Evolutionary conservation across 2,797 vertebrate species (phyloP).

Genomic region (Ctenopoma kingsleyae): DNA sequence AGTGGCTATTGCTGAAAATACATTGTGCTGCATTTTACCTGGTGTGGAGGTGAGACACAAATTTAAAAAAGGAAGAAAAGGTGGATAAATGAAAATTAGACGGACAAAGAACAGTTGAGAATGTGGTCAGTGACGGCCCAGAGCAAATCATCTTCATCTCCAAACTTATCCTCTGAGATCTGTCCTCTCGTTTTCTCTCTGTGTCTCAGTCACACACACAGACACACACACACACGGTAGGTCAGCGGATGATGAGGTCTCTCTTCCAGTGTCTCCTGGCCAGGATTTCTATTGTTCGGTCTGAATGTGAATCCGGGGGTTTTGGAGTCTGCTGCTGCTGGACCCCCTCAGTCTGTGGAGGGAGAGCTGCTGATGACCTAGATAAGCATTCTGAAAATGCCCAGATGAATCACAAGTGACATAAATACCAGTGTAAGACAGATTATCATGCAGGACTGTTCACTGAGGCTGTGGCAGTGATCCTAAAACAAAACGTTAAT

Average conservation of each 20-base stretch:
- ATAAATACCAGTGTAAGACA: not conserved
- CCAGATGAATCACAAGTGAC: constrained; percentile 32
- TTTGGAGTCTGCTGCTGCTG: constrained; percentile 41
- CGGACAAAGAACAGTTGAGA: constrained; percentile 17
- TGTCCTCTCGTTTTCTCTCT: not conserved
- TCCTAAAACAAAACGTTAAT: not conserved
- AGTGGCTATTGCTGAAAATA: not conserved
- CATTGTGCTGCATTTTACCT: not conserved
- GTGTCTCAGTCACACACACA: not conserved
- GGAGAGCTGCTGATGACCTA: constrained; percentile 57
- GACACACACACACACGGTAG: constrained; percentile 17
- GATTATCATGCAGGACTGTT: not conserved
- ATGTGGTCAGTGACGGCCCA: constrained; percentile 54
- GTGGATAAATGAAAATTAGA: constrained; percentile 4
- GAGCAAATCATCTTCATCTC: constrained; percentile 63
- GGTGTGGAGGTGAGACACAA: constrained; percentile 4
- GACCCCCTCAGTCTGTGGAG: constrained; percentile 31
- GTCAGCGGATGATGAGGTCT: constrained; percentile 54
- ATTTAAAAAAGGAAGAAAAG: constrained; percentile 33
- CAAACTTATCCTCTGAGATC: constrained; percentile 60
- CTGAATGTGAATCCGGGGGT: constrained; percentile 69
- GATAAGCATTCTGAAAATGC: constrained; percentile 50
- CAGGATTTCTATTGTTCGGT: constrained; percentile 70
- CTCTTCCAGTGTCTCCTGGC: constrained; percentile 56
- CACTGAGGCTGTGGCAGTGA: not conserved